Conservation (phyloP, 2,797 vertebrate species). For the Siniperca undulata region DNA sequence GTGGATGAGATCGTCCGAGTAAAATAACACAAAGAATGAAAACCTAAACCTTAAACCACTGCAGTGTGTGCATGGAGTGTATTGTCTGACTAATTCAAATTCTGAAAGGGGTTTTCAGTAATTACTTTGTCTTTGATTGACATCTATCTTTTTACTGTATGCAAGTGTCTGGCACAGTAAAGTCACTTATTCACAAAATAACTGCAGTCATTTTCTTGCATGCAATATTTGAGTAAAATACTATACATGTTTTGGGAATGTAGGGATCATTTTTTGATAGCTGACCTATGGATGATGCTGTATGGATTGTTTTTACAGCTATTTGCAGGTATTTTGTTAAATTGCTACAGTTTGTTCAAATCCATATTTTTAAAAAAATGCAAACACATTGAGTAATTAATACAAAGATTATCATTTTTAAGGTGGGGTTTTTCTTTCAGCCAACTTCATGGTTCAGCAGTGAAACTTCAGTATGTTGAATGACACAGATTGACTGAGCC, state of each 20-base stretch:
- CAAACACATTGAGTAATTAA: neutral
- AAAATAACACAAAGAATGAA: neutral
- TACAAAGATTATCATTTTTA: slow-evolving; percentile 10
- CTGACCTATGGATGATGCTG: no score
- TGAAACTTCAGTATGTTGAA: slow-evolving; percentile 23
- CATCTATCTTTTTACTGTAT: neutral
- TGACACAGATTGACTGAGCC: slow-evolving; percentile 27
- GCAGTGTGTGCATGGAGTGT: neutral
- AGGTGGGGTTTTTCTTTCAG: slow-evolving; percentile 24
- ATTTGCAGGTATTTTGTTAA: neutral
- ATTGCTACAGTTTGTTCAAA: neutral
- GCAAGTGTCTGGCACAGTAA: neutral
- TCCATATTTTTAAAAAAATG: neutral
- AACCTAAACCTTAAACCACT: neutral
- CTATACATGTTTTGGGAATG: neutral
- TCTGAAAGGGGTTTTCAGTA: neutral
- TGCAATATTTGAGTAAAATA: neutral
- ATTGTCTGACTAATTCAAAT: neutral
- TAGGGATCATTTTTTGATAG: neutral
- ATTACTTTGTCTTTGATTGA: neutral
- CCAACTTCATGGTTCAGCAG: slow-evolving; percentile 9
- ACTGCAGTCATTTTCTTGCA: no score
- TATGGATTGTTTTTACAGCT: neutral
- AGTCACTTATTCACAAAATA: neutral
- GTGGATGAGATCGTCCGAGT: neutral